Base-by-base conservation (phyloP, 1,140 invertebrate species). In the Linepithema humile region DNA sequence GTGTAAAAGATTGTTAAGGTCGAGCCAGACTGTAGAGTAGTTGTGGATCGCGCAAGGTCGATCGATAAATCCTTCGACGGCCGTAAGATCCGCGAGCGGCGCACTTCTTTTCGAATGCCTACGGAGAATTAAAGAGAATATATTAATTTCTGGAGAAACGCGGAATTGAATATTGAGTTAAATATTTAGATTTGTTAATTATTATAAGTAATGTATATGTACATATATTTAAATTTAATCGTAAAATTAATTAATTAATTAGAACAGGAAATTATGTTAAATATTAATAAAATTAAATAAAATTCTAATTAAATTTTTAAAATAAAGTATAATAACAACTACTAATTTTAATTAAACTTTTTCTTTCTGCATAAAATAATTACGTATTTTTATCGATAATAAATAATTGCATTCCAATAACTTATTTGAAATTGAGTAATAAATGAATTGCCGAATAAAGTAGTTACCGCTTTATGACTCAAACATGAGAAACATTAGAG, bases 1-100 rank as follows among this genome's bases (percentile, higher is more conserved):
- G 77, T 62, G n/a, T 55, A 59, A 74, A 60, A 40, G 20, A 53
- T 83, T 43, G 85, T 67, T 83, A 85, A 83, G 38, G 69, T 48
- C 26, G 15, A 10, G 55, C 2, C 32, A 26, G 55, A 55, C 23
- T 9, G 50, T 12, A 23, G 26, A 78, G 80, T 50, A 29, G 50
- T 38, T 60, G 80, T 29, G 26, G 67, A 82, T 87, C 75, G 83
- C 78, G 86, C 67, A 77, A 87, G 69, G 43, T 53, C 83, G 85
- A 70, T 50, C 82, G 64, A 82, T 72, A 70, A 43, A 77, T 85
- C 55, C 83, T 69, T 67, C 23, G 60, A 50, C 20, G 35, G 80
- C 26, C 23, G 10, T 60, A 17, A 72, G 75, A 72, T 70, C 64
- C 65, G 64, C 43, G 75, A 59, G 15, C 26, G 20, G 38, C 23